Conservation (phyloP, 2,888 invertebrate species). For the Neoaliturus tenellus region DNA sequence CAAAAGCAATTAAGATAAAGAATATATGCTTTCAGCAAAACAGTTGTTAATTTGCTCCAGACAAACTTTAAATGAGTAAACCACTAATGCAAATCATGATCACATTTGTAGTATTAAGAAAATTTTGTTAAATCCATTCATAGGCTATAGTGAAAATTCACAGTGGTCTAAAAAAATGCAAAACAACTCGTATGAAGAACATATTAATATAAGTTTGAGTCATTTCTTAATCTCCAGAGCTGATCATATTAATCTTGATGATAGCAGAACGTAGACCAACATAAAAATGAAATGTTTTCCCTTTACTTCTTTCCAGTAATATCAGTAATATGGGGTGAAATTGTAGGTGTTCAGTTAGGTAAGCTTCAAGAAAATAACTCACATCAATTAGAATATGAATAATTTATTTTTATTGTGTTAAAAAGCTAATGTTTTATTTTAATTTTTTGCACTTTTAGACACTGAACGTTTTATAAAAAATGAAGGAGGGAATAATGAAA, state of each 20-base stretch:
- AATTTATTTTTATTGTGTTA: background rate
- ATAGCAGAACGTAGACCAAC: background rate
- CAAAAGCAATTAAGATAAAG: background rate
- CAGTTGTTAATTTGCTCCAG: background rate
- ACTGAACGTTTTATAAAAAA: background rate
- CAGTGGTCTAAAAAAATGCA: background rate
- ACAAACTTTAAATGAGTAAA: background rate
- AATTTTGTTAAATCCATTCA: background rate
- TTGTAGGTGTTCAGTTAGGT: background rate
- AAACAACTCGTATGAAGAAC: background rate
- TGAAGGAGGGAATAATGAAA: background rate
- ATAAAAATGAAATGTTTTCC: conserved; percentile 7
- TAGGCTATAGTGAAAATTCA: background rate
- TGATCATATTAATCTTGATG: background rate
- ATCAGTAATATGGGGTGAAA: background rate
- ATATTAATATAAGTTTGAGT: background rate
- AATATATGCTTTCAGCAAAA: background rate
- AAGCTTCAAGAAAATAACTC: background rate
- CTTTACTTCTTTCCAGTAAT: background rate
- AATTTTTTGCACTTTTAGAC: background rate
- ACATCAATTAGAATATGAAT: no score
- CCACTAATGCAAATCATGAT: background rate
- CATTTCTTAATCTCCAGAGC: background rate
- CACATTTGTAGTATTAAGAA: no score
- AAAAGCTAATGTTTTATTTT: background rate